Evolutionary conservation across 2,888 invertebrate genomes (phyloP).

Genomic region (Latrodectus elegans): DNA sequence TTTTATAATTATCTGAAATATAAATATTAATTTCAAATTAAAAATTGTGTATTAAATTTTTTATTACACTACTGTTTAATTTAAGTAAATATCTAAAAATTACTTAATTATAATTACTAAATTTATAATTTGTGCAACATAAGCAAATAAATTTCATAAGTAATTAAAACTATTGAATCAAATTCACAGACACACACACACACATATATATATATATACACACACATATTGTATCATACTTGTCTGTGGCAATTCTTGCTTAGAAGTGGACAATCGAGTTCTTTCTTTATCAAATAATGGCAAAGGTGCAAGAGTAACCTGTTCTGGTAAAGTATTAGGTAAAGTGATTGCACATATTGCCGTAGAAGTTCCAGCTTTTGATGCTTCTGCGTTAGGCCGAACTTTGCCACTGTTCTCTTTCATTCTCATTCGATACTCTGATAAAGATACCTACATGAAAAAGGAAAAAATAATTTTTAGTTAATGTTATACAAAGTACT

Average conservation of each 20-base stretch:
- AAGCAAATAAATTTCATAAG: no score
- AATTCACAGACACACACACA: no score
- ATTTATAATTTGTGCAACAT: no score
- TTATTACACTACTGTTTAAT: no score
- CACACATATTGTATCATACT: neutral
- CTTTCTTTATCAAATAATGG: slow-evolving; percentile 45
- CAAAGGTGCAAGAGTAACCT: slow-evolving; percentile 50
- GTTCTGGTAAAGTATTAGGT: slow-evolving; percentile 33
- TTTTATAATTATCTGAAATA: no score
- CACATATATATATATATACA: neutral
- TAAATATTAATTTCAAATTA: no score
- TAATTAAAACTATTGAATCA: no score
- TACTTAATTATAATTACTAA: no score
- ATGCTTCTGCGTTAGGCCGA: slow-evolving; percentile 5
- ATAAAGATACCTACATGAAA: slow-evolving; percentile 58
- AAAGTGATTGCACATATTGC: slow-evolving; percentile 9
- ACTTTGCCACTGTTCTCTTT: slow-evolving; percentile 29
- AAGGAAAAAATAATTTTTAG: neutral
- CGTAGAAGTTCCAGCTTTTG: neutral
- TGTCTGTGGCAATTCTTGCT: neutral
- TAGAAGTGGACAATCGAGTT: neutral
- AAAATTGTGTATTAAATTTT: no score
- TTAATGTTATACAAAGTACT: neutral
- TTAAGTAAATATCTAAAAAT: no score
- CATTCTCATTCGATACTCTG: slow-evolving; percentile 63